Base-by-base conservation (phyloP, 2,797 vertebrate genomes). In the Aselliscus stoliczkanus region DNA sequence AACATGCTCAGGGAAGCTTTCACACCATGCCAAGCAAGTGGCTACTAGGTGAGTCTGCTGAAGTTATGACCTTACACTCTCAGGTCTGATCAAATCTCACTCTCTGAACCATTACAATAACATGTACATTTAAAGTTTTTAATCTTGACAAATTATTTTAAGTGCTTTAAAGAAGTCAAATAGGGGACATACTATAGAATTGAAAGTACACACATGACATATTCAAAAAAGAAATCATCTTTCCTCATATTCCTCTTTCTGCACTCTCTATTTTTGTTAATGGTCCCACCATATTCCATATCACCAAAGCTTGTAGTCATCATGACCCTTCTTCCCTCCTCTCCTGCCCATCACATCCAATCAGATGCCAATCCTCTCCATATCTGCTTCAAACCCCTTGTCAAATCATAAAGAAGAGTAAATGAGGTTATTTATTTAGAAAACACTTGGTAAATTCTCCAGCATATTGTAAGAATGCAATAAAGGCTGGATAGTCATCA, bases 161-260 rank as follows among this genome's bases (percentile, higher is more conserved):
- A 62, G 12, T 84, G 56, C 62, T 93, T 92, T 93, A 92, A 91
- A 77, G 50, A 91, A 77, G 42, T 54, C 84, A 93, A 88, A 87
- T 34, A 72, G 7, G 37, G 14, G 23, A 4, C 10, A 50, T 29
- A 69, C 21, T 73, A 4, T 27, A 54, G 20, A 34, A 27, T 27
- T 18, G 1, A 25, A 9, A 47, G 18, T 34, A 83, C 5, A 13
- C 21, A 84, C 1, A 47, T 17, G 72, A 58, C 64, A 70, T 4
- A 11, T 37, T 89, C 69, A 70, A 39, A 65, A 62, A 73, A 65
- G 7, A 88, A 96, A 56, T 86, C 4, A 67, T 34, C 20, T 58
- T 93, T 34, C 25, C 29, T 73, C 31, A 34, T 18, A 17, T 27
- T 94, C 34, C 58, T 76, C 58, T 67, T 67, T 76, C 90, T 88